Evolutionary conservation across 2,888 invertebrate species (phyloP), one percentile per base, ranked within the genome.

Genomic region (Orchesellides sinensis): DNA sequence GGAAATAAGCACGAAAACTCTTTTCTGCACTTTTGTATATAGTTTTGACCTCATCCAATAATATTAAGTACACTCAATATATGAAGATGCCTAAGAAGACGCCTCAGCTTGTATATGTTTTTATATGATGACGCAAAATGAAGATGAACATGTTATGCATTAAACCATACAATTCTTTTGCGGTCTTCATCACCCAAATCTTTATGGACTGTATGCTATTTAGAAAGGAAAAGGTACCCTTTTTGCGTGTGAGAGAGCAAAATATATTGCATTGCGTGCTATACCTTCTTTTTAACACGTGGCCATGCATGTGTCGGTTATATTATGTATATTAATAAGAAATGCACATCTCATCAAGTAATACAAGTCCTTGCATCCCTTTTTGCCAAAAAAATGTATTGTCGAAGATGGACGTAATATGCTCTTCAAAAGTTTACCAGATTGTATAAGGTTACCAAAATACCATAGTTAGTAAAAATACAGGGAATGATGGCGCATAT

Each of bases 241-340:
- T 74, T 66, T 35, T 56, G 8, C 35, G 56, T 70, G 19, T 2
- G 21, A 27, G n/a, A 17, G 29, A 47, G 45, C 12, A 61, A 8
- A 12, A 12, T 47, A n/a, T n/a, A 19, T 68, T 68, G 8, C n/a
- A 8, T 70, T 29, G 49, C 40, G 59, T 52, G 49, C 49, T 65
- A 40, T 14, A 40, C 32, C 14, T 40, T 40, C 40, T 66, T 66
- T 75, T 75, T 75, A 65, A 65, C 75, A 75, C 75, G 66, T 75
- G 75, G 74, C 74, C 74, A 47, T n/a, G n/a, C n/a, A n/a, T 72
- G 74, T 63, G 63, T 74, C 74, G 63, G 73, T n/a, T n/a, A n/a
- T n/a, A n/a, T n/a, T n/a, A n/a, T n/a, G n/a, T 45, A 59, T 25
- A 19, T 14, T 25, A 72, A 35, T 70, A 45, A 32, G 47, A 56